Evolutionary conservation across 1,140 invertebrate species (phyloP).

Genomic region (Vollenhovia emeryi): DNA sequence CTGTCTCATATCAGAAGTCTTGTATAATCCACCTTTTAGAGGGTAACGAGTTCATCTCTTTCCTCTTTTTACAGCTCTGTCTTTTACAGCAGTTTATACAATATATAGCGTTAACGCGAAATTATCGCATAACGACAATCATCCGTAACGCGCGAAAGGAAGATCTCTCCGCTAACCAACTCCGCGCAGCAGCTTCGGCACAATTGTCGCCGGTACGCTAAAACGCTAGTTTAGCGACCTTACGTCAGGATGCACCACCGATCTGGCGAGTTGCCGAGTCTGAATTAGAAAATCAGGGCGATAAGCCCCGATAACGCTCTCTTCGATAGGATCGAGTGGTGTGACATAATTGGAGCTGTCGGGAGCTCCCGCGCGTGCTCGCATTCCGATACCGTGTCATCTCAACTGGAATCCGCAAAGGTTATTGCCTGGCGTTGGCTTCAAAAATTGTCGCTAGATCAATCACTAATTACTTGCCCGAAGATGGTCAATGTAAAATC

Average conservation of each 20-base stretch:
- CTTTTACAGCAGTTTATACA: conserved; percentile 36
- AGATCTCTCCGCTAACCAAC: conserved; percentile 52
- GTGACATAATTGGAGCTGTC: neutral
- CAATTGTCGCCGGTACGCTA: conserved; percentile 61
- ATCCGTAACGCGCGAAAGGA: conserved; percentile 43
- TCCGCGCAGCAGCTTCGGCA: neutral
- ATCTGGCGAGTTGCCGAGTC: no score
- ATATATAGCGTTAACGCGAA: conserved; percentile 36
- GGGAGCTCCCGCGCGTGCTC: neutral
- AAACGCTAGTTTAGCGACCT: conserved; percentile 41
- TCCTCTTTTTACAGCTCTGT: neutral
- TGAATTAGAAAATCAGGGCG: neutral
- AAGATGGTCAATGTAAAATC: no score
- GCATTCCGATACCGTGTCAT: neutral
- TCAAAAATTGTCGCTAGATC: no score
- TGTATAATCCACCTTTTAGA: no score
- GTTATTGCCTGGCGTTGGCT: no score
- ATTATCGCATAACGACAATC: conserved; percentile 53
- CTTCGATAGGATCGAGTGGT: conserved; percentile 1
- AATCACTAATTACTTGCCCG: no score
- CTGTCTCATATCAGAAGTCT: no score
- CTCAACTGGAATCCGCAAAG: no score
- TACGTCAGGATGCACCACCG: neutral
- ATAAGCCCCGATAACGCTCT: neutral
- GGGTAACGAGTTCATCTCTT: neutral